Conservation (phyloP, 1,140 invertebrate genomes). For the Drosophila sucinea region DNA sequence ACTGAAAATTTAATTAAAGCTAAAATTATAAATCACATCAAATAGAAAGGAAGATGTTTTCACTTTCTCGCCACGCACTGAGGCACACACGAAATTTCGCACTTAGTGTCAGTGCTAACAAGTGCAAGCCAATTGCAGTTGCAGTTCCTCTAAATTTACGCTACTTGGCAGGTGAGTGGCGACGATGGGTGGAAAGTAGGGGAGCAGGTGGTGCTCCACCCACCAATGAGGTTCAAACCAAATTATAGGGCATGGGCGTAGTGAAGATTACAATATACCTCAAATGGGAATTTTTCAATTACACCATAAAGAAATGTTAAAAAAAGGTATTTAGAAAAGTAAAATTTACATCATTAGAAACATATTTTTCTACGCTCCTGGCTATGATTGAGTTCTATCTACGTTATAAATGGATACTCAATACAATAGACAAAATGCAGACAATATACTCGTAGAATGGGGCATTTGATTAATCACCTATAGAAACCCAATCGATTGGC, state of each 20-base stretch:
- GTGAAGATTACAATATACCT: not conserved
- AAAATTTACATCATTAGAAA: too few relatives aligned
- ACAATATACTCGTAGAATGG: conserved; percentile 15
- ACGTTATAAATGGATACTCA: conserved; percentile 1
- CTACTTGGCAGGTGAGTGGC: conserved; percentile 60
- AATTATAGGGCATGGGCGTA: conserved; percentile 1
- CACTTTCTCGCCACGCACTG: conserved; percentile 75
- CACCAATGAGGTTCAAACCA: not conserved
- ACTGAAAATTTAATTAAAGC: conserved; percentile 30
- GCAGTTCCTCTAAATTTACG: conserved; percentile 37
- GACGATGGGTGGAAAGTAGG: not conserved
- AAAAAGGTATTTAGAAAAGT: too few relatives aligned
- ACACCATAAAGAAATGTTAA: too few relatives aligned
- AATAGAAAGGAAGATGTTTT: conserved; percentile 65
- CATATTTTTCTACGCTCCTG: not conserved
- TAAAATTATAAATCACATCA: conserved; percentile 15
- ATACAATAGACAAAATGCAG: not conserved
- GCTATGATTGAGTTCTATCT: too few relatives aligned
- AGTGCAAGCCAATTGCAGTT: conserved; percentile 27
- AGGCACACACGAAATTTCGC: conserved; percentile 65
- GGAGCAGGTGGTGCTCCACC: not conserved
- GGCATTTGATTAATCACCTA: conserved; percentile 29
- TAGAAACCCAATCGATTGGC: conserved; percentile 51
- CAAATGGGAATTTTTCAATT: too few relatives aligned
- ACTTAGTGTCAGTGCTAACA: conserved; percentile 44